phyloP scores from a whole-genome alignment of 2,888 invertebrate genomes.

The Smittia aterrima region DNA sequence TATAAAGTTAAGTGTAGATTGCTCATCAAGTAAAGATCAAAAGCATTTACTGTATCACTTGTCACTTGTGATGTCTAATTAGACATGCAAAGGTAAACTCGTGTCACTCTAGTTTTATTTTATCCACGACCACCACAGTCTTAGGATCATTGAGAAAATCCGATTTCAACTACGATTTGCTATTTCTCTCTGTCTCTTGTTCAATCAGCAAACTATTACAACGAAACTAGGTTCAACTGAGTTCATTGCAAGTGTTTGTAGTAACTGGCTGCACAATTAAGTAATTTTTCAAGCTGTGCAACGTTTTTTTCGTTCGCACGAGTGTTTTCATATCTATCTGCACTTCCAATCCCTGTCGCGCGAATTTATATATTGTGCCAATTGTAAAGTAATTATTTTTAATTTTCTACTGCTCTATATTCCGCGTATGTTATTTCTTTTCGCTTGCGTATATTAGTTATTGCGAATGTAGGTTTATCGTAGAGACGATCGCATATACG shows the following conservation, averaged over 20 bases:
- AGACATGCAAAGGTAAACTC: no score
- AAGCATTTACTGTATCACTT: no score
- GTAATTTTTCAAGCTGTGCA: conserved; percentile 36
- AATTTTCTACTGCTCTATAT: conserved; percentile 38
- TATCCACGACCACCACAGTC: no score
- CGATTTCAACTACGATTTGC: conserved; percentile 1
- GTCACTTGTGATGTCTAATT: no score
- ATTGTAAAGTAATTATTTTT: conserved; percentile 40
- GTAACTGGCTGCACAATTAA: conserved; percentile 36
- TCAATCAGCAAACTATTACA: conserved; percentile 11
- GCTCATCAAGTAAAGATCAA: background rate
- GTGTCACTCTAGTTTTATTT: no score
- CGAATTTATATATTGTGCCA: conserved; percentile 35
- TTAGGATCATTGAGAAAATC: background rate
- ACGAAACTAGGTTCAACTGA: conserved; percentile 25
- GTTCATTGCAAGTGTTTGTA: conserved; percentile 40
- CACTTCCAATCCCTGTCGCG: conserved; percentile 32
- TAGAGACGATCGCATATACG: conserved; percentile 2
- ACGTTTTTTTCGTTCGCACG: background rate
- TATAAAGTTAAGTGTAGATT: background rate
- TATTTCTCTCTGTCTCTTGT: background rate
- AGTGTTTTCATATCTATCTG: background rate
- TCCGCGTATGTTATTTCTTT: background rate
- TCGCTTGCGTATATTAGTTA: conserved; percentile 4
- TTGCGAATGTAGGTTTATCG: conserved; percentile 38